These are phyloP conservation scores for Plectropomus leopardus DNA, from an alignment of 2,113 vertebrate species.

Conservation along the genomic window DNA sequence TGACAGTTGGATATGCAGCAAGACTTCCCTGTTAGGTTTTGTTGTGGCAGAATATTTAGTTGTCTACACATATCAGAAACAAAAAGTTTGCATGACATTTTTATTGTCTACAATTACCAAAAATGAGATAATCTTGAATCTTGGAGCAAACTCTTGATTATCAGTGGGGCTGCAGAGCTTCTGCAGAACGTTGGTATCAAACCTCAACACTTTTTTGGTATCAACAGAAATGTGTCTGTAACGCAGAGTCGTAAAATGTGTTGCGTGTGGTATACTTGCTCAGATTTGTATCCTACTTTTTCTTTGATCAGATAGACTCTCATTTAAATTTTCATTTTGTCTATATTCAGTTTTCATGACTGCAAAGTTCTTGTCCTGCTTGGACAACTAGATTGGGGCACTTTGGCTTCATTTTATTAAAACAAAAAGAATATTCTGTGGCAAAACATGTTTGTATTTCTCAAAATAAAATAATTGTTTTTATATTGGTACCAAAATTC, in stretches of 20 bases:
- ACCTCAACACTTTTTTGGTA: not conserved
- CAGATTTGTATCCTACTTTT: too few species aligned
- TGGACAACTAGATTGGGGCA: not conserved
- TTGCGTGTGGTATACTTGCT: not conserved
- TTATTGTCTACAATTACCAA: not conserved
- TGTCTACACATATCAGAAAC: not conserved
- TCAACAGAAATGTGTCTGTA: not conserved
- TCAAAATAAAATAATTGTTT: not conserved
- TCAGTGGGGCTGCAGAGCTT: not conserved
- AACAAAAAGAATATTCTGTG: too few species aligned
- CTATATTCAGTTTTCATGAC: not conserved
- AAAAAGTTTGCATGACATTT: not conserved
- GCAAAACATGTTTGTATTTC: not conserved
- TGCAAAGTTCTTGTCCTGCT: not conserved
- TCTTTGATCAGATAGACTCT: not conserved
- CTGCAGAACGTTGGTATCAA: not conserved
- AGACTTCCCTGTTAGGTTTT: not conserved
- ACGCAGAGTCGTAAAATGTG: not conserved
- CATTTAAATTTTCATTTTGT: not conserved
- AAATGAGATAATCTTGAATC: not conserved
- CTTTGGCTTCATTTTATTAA: not conserved
- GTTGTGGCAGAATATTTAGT: not conserved
- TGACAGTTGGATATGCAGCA: constrained; percentile 4
- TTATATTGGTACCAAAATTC: not conserved
- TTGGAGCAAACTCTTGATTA: not conserved